Conservation (phyloP, 2,797 vertebrate genomes). For the Scolopax bukidnonensis region DNA sequence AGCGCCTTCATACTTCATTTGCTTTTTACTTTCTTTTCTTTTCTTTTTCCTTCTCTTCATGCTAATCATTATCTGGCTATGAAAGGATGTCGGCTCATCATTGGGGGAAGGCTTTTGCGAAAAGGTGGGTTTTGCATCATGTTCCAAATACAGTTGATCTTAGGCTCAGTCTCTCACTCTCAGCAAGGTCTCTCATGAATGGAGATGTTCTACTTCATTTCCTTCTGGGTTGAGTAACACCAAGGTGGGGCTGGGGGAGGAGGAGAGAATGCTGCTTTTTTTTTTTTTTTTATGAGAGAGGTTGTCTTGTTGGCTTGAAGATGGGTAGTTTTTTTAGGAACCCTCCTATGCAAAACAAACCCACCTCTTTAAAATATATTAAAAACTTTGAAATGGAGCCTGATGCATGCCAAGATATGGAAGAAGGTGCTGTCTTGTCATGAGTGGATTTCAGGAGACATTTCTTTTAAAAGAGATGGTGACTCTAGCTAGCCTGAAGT, state of each 20-base stretch:
- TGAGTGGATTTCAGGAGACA: neutral
- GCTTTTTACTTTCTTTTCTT: conserved; percentile 69
- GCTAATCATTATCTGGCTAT: conserved; percentile 73
- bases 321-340: neutral
- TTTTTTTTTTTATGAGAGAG: neutral
- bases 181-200: neutral
- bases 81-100: conserved; percentile 75
- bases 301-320: neutral
- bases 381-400: neutral
- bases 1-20: conserved; percentile 62
- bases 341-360: neutral
- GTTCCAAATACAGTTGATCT: conserved; percentile 22
- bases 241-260: neutral
- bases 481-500: neutral
- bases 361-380: neutral
- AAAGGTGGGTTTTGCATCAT: conserved; percentile 71
- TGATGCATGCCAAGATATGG: neutral
- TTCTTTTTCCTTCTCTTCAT: conserved; percentile 64
- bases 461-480: neutral
- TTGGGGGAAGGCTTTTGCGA: conserved; percentile 73
- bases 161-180: neutral
- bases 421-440: neutral
- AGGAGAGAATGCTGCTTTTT: neutral
- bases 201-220: neutral
- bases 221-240: conserved; percentile 15